Conservation (phyloP, 2,113 vertebrate genomes). For the Melospiza melodia region DNA sequence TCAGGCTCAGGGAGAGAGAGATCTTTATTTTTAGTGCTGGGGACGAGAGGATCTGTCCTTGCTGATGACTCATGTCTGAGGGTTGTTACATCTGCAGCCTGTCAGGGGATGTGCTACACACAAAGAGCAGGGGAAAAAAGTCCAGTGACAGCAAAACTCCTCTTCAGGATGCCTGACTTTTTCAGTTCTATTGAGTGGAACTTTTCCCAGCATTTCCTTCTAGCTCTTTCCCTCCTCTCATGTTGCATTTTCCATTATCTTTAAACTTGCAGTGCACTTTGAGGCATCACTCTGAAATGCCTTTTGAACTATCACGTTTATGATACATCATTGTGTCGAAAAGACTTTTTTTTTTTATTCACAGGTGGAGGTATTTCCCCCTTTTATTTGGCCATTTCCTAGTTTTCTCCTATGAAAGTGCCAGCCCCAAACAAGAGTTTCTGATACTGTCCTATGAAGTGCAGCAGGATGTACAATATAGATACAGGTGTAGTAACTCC, state of each 20-base stretch:
- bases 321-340: neutral
- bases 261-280: neutral
- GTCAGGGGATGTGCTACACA: neutral
- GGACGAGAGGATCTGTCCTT: neutral
- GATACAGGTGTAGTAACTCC: neutral
- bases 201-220: neutral
- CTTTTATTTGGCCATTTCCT: neutral
- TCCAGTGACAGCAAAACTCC: neutral
- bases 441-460: neutral
- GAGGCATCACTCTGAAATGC: neutral
- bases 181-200: neutral
- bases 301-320: neutral
- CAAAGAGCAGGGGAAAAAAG: neutral
- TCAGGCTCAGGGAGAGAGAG: neutral
- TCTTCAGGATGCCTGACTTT: neutral
- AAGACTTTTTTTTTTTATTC: neutral
- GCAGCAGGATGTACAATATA: neutral
- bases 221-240: neutral
- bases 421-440: neutral
- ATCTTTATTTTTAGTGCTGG: neutral
- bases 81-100: neutral
- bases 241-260: neutral
- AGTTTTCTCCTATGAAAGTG: neutral
- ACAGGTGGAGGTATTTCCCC: neutral
- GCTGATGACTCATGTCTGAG: constrained; percentile 15